These are phyloP conservation scores for Acronicta alni DNA, from an alignment of 2,888 invertebrate genomes.

Conservation along the genomic window DNA sequence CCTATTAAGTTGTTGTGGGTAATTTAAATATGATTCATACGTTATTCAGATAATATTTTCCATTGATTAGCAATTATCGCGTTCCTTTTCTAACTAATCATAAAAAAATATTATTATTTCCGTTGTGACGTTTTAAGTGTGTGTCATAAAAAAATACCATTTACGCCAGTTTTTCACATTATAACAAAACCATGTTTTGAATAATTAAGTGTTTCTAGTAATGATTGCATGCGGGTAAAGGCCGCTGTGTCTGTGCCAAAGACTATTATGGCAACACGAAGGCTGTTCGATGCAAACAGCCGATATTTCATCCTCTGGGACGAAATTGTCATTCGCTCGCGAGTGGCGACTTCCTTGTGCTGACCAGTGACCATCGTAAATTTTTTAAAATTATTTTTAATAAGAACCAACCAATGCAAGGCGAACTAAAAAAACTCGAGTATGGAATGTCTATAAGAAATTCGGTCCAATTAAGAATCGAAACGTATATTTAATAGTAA, in stretches of 20 bases:
- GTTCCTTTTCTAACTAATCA: slow-evolving; percentile 45
- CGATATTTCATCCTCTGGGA: slow-evolving; percentile 66
- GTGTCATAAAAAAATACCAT: slow-evolving; percentile 46
- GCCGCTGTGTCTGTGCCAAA: slow-evolving; percentile 57
- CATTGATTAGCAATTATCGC: slow-evolving; percentile 59
- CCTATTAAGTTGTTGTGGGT: slow-evolving; percentile 14
- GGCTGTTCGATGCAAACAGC: slow-evolving; percentile 59
- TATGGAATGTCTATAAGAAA: slow-evolving; percentile 36
- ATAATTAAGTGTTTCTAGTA: slow-evolving; percentile 60
- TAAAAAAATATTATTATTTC: slow-evolving; percentile 48
- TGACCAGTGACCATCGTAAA: slow-evolving; percentile 18
- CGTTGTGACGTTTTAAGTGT: slow-evolving; percentile 53
- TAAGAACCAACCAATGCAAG: slow-evolving; percentile 7
- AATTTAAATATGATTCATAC: slow-evolving; percentile 55
- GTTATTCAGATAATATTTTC: slow-evolving; percentile 60
- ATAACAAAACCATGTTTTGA: slow-evolving; percentile 53
- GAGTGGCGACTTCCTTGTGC: too few relatives aligned
- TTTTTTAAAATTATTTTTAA: slow-evolving; percentile 14
- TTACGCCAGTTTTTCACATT: slow-evolving; percentile 51
- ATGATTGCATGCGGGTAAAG: slow-evolving; percentile 66
- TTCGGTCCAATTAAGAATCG: slow-evolving; percentile 48
- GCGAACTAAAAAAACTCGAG: slow-evolving; percentile 12
- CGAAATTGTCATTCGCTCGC: slow-evolving; percentile 36
- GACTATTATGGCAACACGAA: slow-evolving; percentile 67
- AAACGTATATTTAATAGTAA: slow-evolving; percentile 13